These are phyloP conservation scores for Apostichopus parvimensis DNA, from an alignment of 35 echinoderm and acorn worm genomes.

Conservation along the genomic window DNA sequence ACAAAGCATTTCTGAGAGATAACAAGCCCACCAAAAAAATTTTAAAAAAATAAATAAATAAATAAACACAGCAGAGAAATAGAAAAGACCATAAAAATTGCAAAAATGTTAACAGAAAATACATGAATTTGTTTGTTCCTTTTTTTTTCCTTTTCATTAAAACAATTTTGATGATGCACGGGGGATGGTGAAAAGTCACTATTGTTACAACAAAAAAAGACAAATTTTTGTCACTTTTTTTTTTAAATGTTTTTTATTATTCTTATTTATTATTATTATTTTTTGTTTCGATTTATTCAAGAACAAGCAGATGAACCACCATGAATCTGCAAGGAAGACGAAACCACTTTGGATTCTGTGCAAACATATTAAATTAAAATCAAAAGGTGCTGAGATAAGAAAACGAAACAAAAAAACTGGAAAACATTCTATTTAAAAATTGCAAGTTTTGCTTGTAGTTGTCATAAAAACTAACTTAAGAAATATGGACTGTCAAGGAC, in stretches of 20 bases:
- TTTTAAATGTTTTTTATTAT: neutral
- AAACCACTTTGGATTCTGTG: constrained; percentile 5
- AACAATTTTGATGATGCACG: constrained; percentile 1
- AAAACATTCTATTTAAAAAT: constrained; percentile 36
- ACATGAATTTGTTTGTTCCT: neutral
- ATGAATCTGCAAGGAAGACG: neutral
- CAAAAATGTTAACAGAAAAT: constrained; percentile 52
- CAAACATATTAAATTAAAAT: constrained; percentile 27
- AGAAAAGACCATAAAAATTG: constrained; percentile 55
- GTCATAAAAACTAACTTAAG: neutral
- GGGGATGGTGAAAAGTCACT: neutral
- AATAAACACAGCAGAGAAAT: neutral
- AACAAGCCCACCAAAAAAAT: constrained; percentile 48
- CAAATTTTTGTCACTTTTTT: neutral
- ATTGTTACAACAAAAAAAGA: constrained; percentile 21
- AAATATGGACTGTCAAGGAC: neutral
- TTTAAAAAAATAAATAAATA: neutral
- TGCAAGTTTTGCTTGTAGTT: constrained; percentile 29
- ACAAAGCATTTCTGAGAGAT: constrained; percentile 42
- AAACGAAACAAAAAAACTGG: constrained; percentile 36
- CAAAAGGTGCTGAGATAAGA: constrained; percentile 41
- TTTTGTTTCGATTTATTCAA: neutral
- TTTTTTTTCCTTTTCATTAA: neutral
- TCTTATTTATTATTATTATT: no score
- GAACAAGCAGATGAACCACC: constrained; percentile 1